These are phyloP conservation scores for Pampus argenteus DNA, from an alignment of 2,797 vertebrate genomes.

Conservation along the genomic window DNA sequence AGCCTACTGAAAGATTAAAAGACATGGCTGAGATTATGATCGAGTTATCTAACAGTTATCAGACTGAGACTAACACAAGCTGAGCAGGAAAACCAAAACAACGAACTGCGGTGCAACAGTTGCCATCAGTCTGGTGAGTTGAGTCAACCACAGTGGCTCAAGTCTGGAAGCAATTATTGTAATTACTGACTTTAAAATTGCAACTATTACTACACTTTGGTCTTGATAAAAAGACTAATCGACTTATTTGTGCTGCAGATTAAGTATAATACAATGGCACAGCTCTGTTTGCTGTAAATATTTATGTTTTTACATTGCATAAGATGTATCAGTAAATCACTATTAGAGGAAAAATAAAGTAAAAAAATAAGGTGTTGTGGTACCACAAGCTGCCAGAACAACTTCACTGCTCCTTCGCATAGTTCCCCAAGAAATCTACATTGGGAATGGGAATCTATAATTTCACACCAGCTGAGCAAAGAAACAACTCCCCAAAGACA, in stretches of 20 bases:
- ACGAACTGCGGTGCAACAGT: conserved; percentile 34
- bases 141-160: conserved; percentile 39
- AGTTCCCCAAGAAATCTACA: not conserved
- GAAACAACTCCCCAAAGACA: no score
- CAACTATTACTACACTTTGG: conserved; percentile 37
- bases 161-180: conserved; percentile 68
- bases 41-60: conserved; percentile 36
- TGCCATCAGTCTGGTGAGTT: conserved; percentile 37
- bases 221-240: conserved; percentile 11
- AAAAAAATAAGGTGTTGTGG: not conserved
- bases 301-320: not conserved
- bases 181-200: conserved; percentile 52
- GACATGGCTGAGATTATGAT: conserved; percentile 53
- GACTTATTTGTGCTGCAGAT: conserved; percentile 24
- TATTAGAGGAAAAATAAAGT: not conserved
- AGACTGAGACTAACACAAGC: conserved; percentile 41
- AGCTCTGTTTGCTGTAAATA: not conserved
- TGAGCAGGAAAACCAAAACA: conserved; percentile 36
- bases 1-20: conserved; percentile 29
- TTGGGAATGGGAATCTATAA: not conserved
- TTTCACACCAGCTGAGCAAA: no score
- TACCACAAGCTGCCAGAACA: not conserved
- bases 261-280: conserved; percentile 3
- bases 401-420: not conserved
- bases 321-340: conserved; percentile 2